Evolutionary conservation across 2,888 invertebrate species (phyloP), one percentile per base, ranked within the genome.

Genomic region (Agrotis exclamationis): DNA sequence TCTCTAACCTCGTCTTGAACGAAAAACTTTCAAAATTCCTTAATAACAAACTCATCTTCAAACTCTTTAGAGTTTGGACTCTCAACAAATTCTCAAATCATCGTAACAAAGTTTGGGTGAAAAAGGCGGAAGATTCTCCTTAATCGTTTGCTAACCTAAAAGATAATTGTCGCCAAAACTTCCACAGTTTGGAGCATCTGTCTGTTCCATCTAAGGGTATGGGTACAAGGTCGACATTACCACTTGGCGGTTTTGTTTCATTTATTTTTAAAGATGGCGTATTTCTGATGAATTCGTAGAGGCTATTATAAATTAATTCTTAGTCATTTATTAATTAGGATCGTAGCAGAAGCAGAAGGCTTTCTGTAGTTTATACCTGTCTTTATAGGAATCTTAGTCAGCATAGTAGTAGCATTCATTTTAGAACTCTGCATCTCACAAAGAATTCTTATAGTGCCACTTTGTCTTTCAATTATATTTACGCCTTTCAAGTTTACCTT

Each of bases 181-280:
- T 92, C 63, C 84, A 89, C 91, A 86, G 89, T 92, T 91, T 81
- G 80, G 74, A 89, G 86, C 90, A 89, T 90, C 92, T 90, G 91
- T 85, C 84, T 75, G 45, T 63, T 14, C 22, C 70, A 53, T n/a
- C 45, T 79, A 56, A 70, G 62, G 56, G 39, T 24, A 64, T 51
- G 54, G 9, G 22, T 56, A 72, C 54, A 82, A 65, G 47, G 33
- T 51, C 22, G 53, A 58, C 47, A 16, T 63, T 3, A 50, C 47
- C 7, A 7, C 16, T 47, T 14, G n/a, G 4, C 16, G 7, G 7
- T 20, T 45, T 20, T 48, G 1, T 18, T 28, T 22, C 16, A 28
- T 20, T 6, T 13, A 50, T 20, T 53, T 20, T 84, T n/a, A 14
- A 13, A 9, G 33, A 28, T 28, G 22, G 39, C 39, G 11, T 39